A percentile compares a stretch with the other conserved stretches of the same genome.
phyloP scores from a whole-genome alignment of 2,797 vertebrate species.

The Vultur gryphus region DNA sequence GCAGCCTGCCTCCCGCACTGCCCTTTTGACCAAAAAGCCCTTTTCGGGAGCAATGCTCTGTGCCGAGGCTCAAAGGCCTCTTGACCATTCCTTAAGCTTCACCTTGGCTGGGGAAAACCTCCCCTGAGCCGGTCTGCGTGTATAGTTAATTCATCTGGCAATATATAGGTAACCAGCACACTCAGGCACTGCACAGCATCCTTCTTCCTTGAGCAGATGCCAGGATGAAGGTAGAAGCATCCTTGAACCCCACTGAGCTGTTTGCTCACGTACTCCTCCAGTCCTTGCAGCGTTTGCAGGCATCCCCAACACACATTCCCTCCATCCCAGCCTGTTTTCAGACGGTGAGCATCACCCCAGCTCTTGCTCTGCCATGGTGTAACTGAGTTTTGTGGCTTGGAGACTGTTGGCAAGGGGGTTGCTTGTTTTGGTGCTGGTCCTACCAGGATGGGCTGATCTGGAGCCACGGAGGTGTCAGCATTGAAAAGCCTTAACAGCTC shows the following conservation, averaged over 20 bases:
- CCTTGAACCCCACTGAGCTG: fast-evolving
- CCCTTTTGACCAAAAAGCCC: neutral
- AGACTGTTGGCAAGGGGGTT: neutral
- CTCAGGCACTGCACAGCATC: neutral
- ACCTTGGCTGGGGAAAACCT: neutral
- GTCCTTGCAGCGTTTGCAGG: neutral
- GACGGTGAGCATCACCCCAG: too few species aligned
- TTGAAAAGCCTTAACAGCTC: neutral
- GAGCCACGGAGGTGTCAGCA: neutral
- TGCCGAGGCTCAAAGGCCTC: neutral
- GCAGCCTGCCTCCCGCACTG: fast-evolving
- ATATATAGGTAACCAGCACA: fast-evolving
- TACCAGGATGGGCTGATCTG: fast-evolving
- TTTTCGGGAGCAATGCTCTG: fast-evolving
- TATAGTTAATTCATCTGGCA: neutral
- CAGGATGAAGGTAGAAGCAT: neutral
- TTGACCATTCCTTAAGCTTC: neutral
- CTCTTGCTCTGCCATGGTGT: neutral
- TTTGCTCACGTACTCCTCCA: neutral
- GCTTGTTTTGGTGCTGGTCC: neutral
- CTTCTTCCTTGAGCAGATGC: neutral
- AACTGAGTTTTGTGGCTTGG: neutral
- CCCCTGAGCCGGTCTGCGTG: fast-evolving
- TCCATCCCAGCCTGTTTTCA: neutral
- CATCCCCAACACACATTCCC: neutral